Evolutionary conservation across 2,797 vertebrate genomes (phyloP).

Genomic region (Rhadinocentrus ornatus): DNA sequence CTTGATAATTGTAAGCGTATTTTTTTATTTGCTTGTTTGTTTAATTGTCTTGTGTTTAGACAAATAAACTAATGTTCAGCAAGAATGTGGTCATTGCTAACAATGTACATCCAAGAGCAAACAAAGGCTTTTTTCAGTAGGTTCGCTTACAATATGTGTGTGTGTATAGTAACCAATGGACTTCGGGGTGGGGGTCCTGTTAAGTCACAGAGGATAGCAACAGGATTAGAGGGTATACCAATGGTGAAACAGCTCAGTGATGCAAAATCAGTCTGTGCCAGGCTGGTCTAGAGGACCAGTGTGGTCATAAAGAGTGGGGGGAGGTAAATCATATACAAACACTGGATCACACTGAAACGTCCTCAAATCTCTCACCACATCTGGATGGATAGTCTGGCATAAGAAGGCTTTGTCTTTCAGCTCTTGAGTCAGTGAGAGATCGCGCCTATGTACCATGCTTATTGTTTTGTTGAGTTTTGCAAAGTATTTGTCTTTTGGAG

Average conservation of each 20-base stretch:
- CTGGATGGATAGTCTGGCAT: conserved; percentile 56
- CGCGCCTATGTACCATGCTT: not conserved
- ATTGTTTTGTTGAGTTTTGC: conserved; percentile 9
- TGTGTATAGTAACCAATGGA: conserved; percentile 32
- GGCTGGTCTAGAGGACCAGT: conserved; percentile 55
- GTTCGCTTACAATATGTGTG: conserved; percentile 29
- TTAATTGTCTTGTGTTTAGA: conserved; percentile 19
- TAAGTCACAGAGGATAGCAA: conserved; percentile 68
- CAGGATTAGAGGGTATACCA: conserved; percentile 77
- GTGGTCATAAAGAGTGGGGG: conserved; percentile 57
- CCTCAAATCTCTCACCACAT: conserved; percentile 70
- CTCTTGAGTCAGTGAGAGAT: conserved; percentile 8
- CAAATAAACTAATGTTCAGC: conserved; percentile 14
- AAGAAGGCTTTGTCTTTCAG: conserved; percentile 6
- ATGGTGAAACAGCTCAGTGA: conserved; percentile 58
- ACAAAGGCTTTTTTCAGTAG: conserved; percentile 52
- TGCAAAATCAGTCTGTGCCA: conserved; percentile 66
- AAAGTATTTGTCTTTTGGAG: conserved; percentile 1
- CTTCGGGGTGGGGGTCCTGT: conserved; percentile 38
- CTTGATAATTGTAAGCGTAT: not conserved
- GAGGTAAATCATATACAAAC: conserved; percentile 59
- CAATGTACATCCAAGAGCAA: conserved; percentile 28
- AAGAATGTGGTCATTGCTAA: conserved; percentile 21
- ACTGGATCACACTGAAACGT: conserved; percentile 52
- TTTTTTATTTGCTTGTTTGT: conserved; percentile 13